Evolutionary conservation across 2,113 vertebrate species (phyloP), one percentile per base, ranked within the genome.

Genomic region (Eclectus roratus): DNA sequence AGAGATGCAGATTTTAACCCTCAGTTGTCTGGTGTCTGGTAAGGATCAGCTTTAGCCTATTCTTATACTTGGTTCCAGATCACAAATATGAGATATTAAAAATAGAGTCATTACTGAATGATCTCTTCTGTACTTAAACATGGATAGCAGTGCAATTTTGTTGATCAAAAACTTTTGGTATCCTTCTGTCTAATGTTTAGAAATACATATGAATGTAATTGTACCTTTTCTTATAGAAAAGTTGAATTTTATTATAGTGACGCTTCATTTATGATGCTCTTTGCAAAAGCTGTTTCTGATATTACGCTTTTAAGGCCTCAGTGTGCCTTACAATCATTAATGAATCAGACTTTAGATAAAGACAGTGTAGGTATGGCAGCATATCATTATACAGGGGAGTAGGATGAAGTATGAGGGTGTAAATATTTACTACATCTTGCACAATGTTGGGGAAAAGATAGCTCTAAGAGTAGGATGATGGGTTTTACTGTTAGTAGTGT

Each of bases 291-390:
- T 83, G 85, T 90, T 94, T 88, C 87, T 94, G 72, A 84, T 90
- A 89, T 61, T 87, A 80, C 41, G 71, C 82, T 96, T 93, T 80
- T 78, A 91, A 92, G 85, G 64, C 60, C 82, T 95, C 68, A 15
- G 82, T 70, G 82, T 80, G 87, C 85, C 79, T 97, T 85, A 70
- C 78, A 83, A 78, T 95, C 88, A 64, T 88, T 91, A 95, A 91
- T 96, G 93, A 96, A 93, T 95, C 90, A 96, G 91, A 79, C 55
- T 76, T 89, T 73, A 95, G 78, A 87, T 91, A 93, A 93, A 94
- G 91, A 88, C 76, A 89, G 76, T 91, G 85, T 91, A 95, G 69
- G 43, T 89, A 94, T 95, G 96, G 95, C 95, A 97, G 93, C 91
- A 66, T 96, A 94, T 95, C 82, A 93, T 97, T 95, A 96, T 68